These are phyloP conservation scores for Pedicia rivosa DNA, from an alignment of 2,888 invertebrate species.

Conservation along the genomic window DNA sequence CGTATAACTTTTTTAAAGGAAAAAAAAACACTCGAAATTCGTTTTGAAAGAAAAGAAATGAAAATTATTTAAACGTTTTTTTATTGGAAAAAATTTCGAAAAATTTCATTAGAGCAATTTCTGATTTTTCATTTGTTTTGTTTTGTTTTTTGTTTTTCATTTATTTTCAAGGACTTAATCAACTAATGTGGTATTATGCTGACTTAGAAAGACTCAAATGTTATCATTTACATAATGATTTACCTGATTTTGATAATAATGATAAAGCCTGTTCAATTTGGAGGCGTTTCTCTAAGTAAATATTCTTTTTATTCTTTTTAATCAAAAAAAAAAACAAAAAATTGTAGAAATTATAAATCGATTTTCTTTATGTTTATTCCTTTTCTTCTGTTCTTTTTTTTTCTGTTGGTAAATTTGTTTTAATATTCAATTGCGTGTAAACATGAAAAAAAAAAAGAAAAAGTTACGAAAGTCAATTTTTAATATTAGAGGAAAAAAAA, in stretches of 20 bases:
- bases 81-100: no score
- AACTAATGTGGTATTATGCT: constrained; percentile 84
- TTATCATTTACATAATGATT: constrained; percentile 46
- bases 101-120: no score
- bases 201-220: constrained; percentile 77
- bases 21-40: no score
- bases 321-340: not conserved
- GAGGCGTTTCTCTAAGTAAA: constrained; percentile 78
- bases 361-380: not conserved
- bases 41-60: no score
- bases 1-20: no score
- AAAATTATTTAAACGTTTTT: not conserved
- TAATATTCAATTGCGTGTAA: no score
- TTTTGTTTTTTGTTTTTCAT: not conserved
- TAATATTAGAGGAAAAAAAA: no score
- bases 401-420: not conserved
- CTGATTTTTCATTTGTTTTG: no score
- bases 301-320: constrained; percentile 4
- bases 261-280: constrained; percentile 73
- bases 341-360: no score
- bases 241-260: constrained; percentile 71
- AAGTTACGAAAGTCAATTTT: no score
- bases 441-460: no score
- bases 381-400: constrained; percentile 5
- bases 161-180: constrained; percentile 53